Conservation (phyloP, 92 coral and sea anemone genomes). For the Meandrina meandrites region DNA sequence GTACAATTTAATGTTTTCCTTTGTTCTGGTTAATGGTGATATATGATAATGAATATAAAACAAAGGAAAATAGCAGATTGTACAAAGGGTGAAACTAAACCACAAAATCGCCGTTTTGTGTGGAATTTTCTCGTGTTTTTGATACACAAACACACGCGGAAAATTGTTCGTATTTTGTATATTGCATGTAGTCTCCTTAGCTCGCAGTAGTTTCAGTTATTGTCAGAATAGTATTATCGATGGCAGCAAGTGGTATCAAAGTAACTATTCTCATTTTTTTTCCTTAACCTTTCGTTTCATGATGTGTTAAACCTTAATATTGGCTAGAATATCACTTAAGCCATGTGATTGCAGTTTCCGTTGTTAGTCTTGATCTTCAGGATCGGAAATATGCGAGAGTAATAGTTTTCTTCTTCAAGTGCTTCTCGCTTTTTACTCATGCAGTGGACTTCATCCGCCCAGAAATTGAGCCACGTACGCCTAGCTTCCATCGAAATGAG, state of each 20-base stretch:
- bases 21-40: no score
- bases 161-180: no score
- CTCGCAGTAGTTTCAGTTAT: neutral
- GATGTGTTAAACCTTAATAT: neutral
- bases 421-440: conserved; percentile 1
- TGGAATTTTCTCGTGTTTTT: no score
- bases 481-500: neutral
- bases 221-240: neutral
- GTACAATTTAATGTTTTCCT: no score
- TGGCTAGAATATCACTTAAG: neutral
- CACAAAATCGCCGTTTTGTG: no score
- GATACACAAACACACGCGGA: no score
- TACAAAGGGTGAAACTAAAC: no score
- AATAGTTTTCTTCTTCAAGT: neutral
- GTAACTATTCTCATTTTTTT: neutral
- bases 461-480: neutral
- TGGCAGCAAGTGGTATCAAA: neutral
- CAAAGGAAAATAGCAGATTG: no score
- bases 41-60: no score
- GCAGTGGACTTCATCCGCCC: neutral
- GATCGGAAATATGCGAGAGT: conserved; percentile 4
- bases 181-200: no score
- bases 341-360: conserved; percentile 3
- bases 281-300: conserved; percentile 5
- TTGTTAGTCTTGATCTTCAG: neutral